Evolutionary conservation across 1,140 invertebrate genomes (phyloP), one percentile per base, ranked within the genome.

Genomic region (Tetramorium simillimum): DNA sequence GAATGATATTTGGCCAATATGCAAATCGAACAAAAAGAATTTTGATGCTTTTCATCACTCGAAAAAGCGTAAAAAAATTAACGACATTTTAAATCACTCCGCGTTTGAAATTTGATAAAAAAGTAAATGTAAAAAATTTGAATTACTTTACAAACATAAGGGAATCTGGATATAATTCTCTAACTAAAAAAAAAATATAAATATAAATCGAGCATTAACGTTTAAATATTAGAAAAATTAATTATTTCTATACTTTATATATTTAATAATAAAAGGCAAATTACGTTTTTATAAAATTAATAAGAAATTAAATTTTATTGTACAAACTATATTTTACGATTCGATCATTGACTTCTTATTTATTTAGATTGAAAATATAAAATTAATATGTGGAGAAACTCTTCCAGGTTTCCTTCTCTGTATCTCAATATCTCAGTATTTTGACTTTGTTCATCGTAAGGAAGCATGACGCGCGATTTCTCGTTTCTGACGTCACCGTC

Each of bases 401-500:
- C 24, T 40, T 46, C 21, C 0, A 18, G 0, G 0, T 21, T 40
- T 12, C 63, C 16, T 40, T 33, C 12, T 1, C 7, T 40, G 9
- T 40, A 40, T 28, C 33, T 40, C 3, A 4, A 33, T 28, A 33
- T 33, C 28, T 33, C 28, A 33, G 1, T 28, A 70, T 24, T 70
- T 67, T 14, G 21, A 67, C n/a, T 67, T 69, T 28, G 65, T 28
- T 77, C 33, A 63, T 77, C 40, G 10, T 2, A 43, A 46, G 33
- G 16, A 40, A 53, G 56, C 33, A n/a, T 28, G 76, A 70, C 33
- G 46, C 28, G 18, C 49, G 16, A 56, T 70, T 82, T 43, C 28
- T 56, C 65, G 24, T 28, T 67, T 56, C 65, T 58, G 78, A 82
- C 37, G 18, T 78, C 75, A 43, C 16, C 37, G 1, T 70, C 43